Conservation (phyloP, 2,888 invertebrate species). For the Archips crataeganus region DNA sequence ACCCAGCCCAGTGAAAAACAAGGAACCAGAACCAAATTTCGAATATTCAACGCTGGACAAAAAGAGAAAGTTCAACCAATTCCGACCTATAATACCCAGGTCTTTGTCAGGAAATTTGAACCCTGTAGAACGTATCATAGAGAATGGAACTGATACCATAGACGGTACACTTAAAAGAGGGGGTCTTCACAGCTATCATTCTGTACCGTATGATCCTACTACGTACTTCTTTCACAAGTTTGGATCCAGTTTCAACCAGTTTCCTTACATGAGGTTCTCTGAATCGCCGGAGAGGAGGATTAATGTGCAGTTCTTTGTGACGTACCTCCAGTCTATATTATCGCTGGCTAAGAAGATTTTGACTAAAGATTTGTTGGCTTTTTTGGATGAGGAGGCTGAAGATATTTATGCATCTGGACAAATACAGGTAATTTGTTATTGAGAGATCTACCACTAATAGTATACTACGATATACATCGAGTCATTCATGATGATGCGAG, state of each 20-base stretch:
- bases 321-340: slow-evolving; percentile 92
- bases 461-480: too few relatives aligned
- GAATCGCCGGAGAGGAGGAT: slow-evolving; percentile 89
- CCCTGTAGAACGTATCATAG: slow-evolving; percentile 81
- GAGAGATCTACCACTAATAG: too few relatives aligned
- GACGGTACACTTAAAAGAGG: slow-evolving; percentile 75
- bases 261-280: slow-evolving; percentile 92
- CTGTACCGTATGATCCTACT: slow-evolving; percentile 91
- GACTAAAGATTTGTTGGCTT: slow-evolving; percentile 92
- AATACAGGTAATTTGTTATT: slow-evolving; percentile 75
- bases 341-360: slow-evolving; percentile 93
- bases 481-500: too few relatives aligned
- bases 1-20: slow-evolving; percentile 85
- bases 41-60: slow-evolving; percentile 86
- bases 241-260: slow-evolving; percentile 97
- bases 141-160: slow-evolving; percentile 70
- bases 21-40: slow-evolving; percentile 73
- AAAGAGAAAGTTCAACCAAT: slow-evolving; percentile 89
- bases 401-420: slow-evolving; percentile 91
- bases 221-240: slow-evolving; percentile 96
- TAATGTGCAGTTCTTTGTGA: slow-evolving; percentile 90
- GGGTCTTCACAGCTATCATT: slow-evolving; percentile 86
- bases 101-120: slow-evolving; percentile 94
- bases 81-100: slow-evolving; percentile 95
- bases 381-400: slow-evolving; percentile 93